Evolutionary conservation across 92 coral and sea anemone genomes (phyloP).

Genomic region (Palythoa grandiflora): DNA sequence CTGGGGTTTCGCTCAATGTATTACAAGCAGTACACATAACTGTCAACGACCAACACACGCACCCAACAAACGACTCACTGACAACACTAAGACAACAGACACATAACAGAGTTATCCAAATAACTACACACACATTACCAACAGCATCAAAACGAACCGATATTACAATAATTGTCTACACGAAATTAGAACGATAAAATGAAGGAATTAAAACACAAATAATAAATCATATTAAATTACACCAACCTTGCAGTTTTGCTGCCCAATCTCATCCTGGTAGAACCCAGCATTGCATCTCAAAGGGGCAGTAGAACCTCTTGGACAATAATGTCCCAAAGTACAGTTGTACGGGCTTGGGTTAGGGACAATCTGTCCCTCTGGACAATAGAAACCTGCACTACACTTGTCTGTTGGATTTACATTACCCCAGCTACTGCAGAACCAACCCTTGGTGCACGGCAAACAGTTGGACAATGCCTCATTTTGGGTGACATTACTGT

Average conservation of each 20-base stretch:
- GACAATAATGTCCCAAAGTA: conserved; percentile 89
- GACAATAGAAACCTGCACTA: conserved; percentile 88
- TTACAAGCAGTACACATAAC: too few species aligned
- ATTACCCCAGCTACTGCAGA: conserved; percentile 88
- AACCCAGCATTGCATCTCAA: conserved; percentile 85
- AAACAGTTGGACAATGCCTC: conserved; percentile 70
- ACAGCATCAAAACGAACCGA: too few species aligned
- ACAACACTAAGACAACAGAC: too few species aligned
- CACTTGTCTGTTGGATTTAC: conserved; percentile 74
- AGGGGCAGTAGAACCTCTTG: conserved; percentile 78
- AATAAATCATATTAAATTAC: not conserved
- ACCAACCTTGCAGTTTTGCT: conserved; percentile 79
- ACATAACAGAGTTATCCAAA: too few species aligned
- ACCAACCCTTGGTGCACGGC: conserved; percentile 84
- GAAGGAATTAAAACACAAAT: too few species aligned
- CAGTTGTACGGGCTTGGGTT: conserved; percentile 82
- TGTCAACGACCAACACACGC: too few species aligned
- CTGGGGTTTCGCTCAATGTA: too few species aligned
- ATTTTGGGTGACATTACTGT: conserved; percentile 75
- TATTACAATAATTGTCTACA: too few species aligned
- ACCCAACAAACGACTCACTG: too few species aligned
- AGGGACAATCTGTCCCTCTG: conserved; percentile 79
- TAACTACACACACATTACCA: too few species aligned
- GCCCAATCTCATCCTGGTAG: conserved; percentile 82
- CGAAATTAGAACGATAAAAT: too few species aligned